Evolutionary conservation across 2,113 vertebrate genomes (phyloP).

Genomic region (Taurulus bubalis): DNA sequence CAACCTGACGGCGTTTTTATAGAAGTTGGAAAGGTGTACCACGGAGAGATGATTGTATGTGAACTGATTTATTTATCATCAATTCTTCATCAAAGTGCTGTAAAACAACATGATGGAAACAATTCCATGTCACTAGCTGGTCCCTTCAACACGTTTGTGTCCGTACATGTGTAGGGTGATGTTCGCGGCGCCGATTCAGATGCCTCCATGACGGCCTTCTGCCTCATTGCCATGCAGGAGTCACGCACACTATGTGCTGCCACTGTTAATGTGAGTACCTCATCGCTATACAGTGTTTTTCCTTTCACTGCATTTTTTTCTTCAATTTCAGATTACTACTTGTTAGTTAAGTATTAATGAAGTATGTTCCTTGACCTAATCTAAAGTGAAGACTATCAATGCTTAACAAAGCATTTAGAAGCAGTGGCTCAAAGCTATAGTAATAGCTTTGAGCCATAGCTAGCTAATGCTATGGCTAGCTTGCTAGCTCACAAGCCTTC

Average conservation of each 20-base stretch:
- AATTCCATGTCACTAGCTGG: neutral
- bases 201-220: conserved; percentile 89
- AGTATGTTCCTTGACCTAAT: no score
- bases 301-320: no score
- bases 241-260: conserved; percentile 73
- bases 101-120: neutral
- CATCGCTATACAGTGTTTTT: neutral
- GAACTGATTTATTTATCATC: neutral
- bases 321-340: neutral
- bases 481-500: no score
- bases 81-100: neutral
- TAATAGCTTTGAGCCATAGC: no score
- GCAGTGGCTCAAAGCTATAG: no score
- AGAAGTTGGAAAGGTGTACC: conserved; percentile 77
- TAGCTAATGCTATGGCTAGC: no score
- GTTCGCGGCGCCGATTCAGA: conserved; percentile 67
- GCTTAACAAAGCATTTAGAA: no score
- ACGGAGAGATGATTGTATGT: conserved; percentile 85
- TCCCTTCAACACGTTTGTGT: neutral
- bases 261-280: conserved; percentile 81
- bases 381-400: no score
- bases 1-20: conserved; percentile 86
- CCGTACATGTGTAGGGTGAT: conserved; percentile 65
- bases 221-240: conserved; percentile 87
- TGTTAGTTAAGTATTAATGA: no score